Conservation (phyloP, 2,797 vertebrate genomes). For the Scomberomorus guttatus region DNA sequence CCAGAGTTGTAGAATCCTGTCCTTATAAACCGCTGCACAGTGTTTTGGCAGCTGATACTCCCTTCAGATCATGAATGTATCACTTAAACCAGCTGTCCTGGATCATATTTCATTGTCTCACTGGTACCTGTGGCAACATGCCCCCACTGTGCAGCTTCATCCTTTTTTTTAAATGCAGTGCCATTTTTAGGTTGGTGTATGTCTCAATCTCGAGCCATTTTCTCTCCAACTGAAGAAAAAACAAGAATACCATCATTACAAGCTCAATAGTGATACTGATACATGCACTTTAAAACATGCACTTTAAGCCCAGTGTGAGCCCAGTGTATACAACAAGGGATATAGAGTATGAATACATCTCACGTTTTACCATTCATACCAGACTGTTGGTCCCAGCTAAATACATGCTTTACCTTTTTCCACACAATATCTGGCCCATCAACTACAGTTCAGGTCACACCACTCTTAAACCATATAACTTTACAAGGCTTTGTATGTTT, state of each 20-base stretch:
- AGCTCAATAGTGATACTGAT: not conserved
- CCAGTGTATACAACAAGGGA: not conserved
- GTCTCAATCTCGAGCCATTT: not conserved
- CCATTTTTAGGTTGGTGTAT: not conserved
- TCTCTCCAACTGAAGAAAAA: too few species aligned
- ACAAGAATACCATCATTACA: not conserved
- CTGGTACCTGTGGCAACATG: constrained; percentile 4
- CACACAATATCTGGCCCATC: too few species aligned
- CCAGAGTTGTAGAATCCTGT: not conserved
- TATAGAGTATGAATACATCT: not conserved
- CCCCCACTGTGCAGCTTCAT: not conserved
- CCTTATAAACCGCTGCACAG: not conserved
- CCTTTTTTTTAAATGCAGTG: not conserved
- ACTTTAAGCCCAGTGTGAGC: not conserved
- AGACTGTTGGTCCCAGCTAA: too few species aligned
- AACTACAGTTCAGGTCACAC: not conserved
- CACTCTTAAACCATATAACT: too few species aligned
- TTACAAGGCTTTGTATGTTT: too few species aligned
- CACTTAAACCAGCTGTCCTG: constrained; percentile 11
- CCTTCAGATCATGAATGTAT: constrained; percentile 1
- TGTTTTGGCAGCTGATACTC: not conserved
- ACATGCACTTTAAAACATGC: not conserved
- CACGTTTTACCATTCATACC: not conserved
- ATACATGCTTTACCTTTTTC: too few species aligned
- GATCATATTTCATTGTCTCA: not conserved